Conservation (phyloP, 2,113 vertebrate species). For the Chaenocephalus aceratus region DNA sequence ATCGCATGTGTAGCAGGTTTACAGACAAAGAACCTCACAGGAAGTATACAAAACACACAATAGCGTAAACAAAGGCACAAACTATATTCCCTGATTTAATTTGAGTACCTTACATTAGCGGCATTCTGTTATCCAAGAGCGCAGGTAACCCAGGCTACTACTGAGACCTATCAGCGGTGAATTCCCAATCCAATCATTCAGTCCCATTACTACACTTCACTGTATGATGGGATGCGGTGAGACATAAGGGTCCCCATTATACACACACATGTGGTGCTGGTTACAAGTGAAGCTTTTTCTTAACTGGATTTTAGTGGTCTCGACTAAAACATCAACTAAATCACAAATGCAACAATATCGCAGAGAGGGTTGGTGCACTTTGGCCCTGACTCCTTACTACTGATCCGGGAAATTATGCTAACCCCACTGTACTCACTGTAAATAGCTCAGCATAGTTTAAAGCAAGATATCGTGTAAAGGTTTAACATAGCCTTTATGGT, state of each 20-base stretch:
- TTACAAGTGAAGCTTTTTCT: background rate
- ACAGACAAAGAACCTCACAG: constrained; percentile 6
- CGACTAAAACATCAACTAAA: background rate
- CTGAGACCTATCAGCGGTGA: constrained; percentile 20
- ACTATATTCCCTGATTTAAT: constrained; percentile 19
- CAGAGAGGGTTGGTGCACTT: constrained; percentile 2
- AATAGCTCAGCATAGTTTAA: background rate
- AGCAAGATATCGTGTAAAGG: background rate
- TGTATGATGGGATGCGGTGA: background rate
- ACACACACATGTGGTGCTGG: background rate
- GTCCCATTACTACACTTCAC: constrained; percentile 18
- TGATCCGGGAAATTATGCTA: constrained; percentile 13
- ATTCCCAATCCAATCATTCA: constrained; percentile 22
- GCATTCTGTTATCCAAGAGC: background rate
- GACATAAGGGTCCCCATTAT: background rate
- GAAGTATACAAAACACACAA: constrained; percentile 7
- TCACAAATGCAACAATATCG: background rate
- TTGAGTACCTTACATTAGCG: background rate
- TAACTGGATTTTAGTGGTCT: too few species aligned
- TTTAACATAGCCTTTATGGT: background rate
- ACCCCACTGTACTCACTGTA: background rate
- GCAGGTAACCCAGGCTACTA: background rate
- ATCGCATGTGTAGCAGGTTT: background rate
- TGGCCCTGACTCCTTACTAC: constrained; percentile 13
- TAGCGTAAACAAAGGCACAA: background rate